Evolutionary conservation across 2,113 vertebrate species (phyloP).

Genomic region (Crotalus horridus): DNA sequence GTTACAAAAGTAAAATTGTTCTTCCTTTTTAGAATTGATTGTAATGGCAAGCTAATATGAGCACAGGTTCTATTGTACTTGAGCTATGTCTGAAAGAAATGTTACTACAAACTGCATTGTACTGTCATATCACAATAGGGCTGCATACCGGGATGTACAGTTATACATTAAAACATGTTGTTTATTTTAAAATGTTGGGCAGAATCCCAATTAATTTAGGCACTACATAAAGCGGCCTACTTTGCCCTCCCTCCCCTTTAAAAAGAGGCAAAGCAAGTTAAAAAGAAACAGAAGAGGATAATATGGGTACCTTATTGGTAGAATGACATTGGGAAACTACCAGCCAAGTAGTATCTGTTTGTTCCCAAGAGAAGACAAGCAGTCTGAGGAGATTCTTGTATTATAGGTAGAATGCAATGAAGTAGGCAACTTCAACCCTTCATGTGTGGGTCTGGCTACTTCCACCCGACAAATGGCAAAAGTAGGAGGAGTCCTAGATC

Average conservation of each 20-base stretch:
- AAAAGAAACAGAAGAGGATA: neutral
- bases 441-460: neutral
- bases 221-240: neutral
- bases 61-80: neutral
- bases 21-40: neutral
- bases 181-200: neutral
- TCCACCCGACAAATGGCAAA: neutral
- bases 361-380: neutral
- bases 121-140: neutral
- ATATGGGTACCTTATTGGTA: neutral
- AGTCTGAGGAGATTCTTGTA: neutral
- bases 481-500: neutral
- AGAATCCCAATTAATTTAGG: neutral
- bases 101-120: neutral
- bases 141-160: neutral
- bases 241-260: neutral
- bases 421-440: neutral
- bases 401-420: neutral
- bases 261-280: neutral
- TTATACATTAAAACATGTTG: neutral
- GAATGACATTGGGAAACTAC: neutral
- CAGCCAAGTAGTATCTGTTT: neutral
- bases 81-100: neutral
- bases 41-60: neutral
- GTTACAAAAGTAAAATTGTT: neutral